Base-by-base conservation (phyloP, 2,888 invertebrate species). In the Watsonalla binaria region DNA sequence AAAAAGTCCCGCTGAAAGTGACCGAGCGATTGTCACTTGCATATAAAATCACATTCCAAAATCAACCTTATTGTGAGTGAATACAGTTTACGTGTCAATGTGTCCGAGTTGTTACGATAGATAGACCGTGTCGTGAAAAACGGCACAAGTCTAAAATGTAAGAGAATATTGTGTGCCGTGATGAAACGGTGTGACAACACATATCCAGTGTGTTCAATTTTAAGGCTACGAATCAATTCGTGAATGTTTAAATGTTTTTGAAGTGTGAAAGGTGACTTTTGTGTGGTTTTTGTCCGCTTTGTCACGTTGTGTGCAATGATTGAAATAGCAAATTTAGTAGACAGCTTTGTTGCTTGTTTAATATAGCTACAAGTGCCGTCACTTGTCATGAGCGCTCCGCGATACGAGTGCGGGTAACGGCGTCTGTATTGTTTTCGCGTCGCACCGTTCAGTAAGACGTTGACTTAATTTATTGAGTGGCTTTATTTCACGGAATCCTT, bases 1-100 rank as follows among this genome's bases (percentile, higher is more conserved):
- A 82, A 82, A 83, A 79, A 81, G 72, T 78, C 72, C 70, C 72
- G 72, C 74, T 78, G 65, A 69, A 72, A 68, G 63, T 58, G 58
- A 58, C 60, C 57, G 54, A 58, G 61, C 59, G 60, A 61, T 51
- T 50, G 24, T 6, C 5, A 49, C 39, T 48, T 49, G 37, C 49
- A 49, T 14, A 15, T 47, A 46, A 6, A 5, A 13, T 2, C 6
- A 8, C 47, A 59, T 54, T 1, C 35, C n/a, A 72, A 54, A 66
- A 51, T 62, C 5, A 24, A 65, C 55, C 51, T 54, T 75, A 53
- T 39, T 0, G 0, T 8, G 13, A 13, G 5, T 0, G 42, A 0
- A 42, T 65, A 63, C 47, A 53, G 47, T 48, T 51, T 6, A 33
- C 46, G 46, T 46, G 48, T 37, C 46, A 50, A 53, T 47, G 51